Evolutionary conservation across 2,113 vertebrate genomes (phyloP), one percentile per base, ranked within the genome.

Genomic region (Istiophorus platypterus): DNA sequence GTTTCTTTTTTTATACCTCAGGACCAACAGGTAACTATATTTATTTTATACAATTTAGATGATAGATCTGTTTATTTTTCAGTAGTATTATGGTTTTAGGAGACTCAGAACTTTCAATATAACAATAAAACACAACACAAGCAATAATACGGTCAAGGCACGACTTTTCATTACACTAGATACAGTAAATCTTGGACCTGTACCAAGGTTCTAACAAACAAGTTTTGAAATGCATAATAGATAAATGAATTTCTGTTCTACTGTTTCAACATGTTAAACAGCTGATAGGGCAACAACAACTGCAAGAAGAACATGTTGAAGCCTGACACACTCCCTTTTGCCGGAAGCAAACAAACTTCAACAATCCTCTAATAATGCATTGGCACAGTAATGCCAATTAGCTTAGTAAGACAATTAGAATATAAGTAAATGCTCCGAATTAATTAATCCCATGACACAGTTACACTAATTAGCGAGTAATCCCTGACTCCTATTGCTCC

Each of bases 401-500:
- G 59, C 79, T 59, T 24, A 39, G 64, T 59, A 62, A 78, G 9
- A 90, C 84, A 90, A 89, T 93, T 88, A 88, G 59, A 83, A 78
- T 84, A 88, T 88, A 91, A 93, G 92, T 87, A 92, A 93, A 93
- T 93, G 81, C 56, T 75, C 29, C 26, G 78, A 89, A 80, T 91
- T 92, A 93, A 95, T 94, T 90, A 93, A 91, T 93, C 92, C 92
- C 91, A 47, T 78, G 89, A 81, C 82, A 71, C 87, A 78, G 45
- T 34, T 29, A 31, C 75, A 87, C 76, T 92, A 95, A 95, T 94
- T 93, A 93, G 72, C 74, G 56, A n/a, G 62, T 87, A 92, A 89
- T 94, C 91, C 91, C 92, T 71, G 57, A 91, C 70, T 93, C 82
- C 81, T 88, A 69, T 79, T 85, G 72, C 83, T 90, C 78, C 88